phyloP scores from a whole-genome alignment of 1,140 invertebrate genomes.

The Drosophila paulistorum region DNA sequence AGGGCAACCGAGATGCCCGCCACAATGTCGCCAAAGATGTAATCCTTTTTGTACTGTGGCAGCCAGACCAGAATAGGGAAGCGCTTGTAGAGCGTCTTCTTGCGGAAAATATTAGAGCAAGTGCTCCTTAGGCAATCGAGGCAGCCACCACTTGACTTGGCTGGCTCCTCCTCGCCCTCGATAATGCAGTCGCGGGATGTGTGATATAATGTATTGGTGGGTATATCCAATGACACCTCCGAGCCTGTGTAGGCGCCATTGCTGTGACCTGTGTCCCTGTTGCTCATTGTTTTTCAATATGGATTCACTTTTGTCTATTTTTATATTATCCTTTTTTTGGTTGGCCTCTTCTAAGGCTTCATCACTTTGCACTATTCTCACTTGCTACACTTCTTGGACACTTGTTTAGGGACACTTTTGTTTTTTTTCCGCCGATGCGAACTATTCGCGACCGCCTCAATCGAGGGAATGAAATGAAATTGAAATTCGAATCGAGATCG shows the following conservation, averaged over 20 bases:
- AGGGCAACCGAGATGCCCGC: conserved; percentile 94
- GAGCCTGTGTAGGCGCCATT: conserved; percentile 63
- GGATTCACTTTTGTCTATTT: conserved; percentile 9
- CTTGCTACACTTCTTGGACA: conserved; percentile 12
- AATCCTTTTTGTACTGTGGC: conserved; percentile 88
- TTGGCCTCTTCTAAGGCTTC: conserved; percentile 56
- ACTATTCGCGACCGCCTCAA: conserved; percentile 61
- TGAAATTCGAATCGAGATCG: conserved; percentile 36
- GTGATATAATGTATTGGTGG: conserved; percentile 72
- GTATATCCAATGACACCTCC: conserved; percentile 76
- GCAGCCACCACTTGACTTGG: conserved; percentile 28
- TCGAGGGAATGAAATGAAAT: conserved; percentile 62
- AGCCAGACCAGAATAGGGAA: conserved; percentile 90
- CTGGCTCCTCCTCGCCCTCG: conserved; percentile 57
- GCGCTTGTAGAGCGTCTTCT: conserved; percentile 88
- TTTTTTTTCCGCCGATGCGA: conserved; percentile 31
- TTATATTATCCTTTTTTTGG: conserved; percentile 16
- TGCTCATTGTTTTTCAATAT: conserved; percentile 41
- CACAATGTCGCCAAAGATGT: conserved; percentile 88
- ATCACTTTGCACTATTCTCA: conserved; percentile 45
- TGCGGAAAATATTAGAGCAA: conserved; percentile 78
- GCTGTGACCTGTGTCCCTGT: conserved; percentile 57
- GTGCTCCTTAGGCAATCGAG: conserved; percentile 49
- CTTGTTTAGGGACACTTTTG: conserved; percentile 7
- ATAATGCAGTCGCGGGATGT: conserved; percentile 75